Conservation (phyloP, 1,140 invertebrate genomes). For the Lepidurus couesii region DNA sequence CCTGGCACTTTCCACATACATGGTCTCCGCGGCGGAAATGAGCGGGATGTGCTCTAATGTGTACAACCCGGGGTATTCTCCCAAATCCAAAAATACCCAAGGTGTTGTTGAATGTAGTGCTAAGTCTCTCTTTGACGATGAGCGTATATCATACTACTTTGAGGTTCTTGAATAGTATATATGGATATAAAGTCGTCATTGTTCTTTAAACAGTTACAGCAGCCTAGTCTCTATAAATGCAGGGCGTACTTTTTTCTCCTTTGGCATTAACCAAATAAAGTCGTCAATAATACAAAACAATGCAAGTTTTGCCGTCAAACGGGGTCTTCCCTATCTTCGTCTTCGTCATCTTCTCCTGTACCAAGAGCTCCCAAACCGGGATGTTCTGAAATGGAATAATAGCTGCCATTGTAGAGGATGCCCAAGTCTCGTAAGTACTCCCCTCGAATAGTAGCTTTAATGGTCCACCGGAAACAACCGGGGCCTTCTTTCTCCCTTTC, state of each 20-base stretch:
- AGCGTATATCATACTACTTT: not conserved
- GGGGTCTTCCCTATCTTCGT: slow-evolving; percentile 34
- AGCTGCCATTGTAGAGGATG: slow-evolving; percentile 91
- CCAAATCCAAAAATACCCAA: slow-evolving; percentile 5
- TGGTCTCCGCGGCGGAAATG: not conserved
- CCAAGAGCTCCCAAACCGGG: slow-evolving; percentile 52
- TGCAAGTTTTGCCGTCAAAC: not conserved
- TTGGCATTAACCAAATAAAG: not conserved
- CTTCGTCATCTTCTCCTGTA: slow-evolving; percentile 16
- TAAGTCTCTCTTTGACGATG: not conserved
- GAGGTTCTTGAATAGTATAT: not conserved
- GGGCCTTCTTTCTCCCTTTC: slow-evolving; percentile 84
- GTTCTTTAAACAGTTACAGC: not conserved
- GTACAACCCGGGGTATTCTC: slow-evolving; percentile 13
- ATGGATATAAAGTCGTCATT: not conserved
- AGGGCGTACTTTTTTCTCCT: not conserved
- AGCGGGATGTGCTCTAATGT: not conserved
- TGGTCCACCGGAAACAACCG: slow-evolving; percentile 90
- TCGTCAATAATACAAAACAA: not conserved
- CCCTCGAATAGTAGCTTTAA: slow-evolving; percentile 83
- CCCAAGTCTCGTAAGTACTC: slow-evolving; percentile 82
- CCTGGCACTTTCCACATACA: not conserved
- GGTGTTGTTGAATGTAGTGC: not conserved
- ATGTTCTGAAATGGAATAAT: slow-evolving; percentile 89
- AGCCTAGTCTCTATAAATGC: not conserved